Base-by-base conservation (phyloP, 2,113 vertebrate species). In the Spermophilus dauricus region DNA sequence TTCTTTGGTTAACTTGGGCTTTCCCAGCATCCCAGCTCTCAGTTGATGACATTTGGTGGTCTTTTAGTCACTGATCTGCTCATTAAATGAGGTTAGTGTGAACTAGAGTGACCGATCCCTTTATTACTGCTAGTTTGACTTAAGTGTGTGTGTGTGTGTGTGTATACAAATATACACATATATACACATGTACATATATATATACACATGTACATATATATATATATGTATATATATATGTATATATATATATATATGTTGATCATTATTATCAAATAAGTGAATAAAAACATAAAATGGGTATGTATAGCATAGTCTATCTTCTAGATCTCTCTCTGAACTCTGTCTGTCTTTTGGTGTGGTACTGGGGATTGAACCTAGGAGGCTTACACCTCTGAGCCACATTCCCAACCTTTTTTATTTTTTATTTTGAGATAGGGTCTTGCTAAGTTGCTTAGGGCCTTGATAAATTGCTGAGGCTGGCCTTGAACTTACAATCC, bases 91-190 rank as follows among this genome's bases (percentile, higher is more conserved):
- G 26, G 48, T n/a, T 61, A 9, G 32, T 65, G 26, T 94, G 30
- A 70, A 34, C 4, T 42, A 34, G 24, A 77, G 30, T 83, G 70
- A 69, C 51, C 48, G 56, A 39, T 56, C 18, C n/a, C 20, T 98
- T 95, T 87, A 72, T 87, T 80, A 67, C 12, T 81, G 48, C 37
- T 94, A 5, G 63, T 94, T 70, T 63, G 77, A 51, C 51, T 72
- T 73, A 83, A 12, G 5, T 56, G 18, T 53, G 53, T 53, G 53
- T 56, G 53, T 56, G 53, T 56, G 16, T 56, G 48, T 51, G 48
- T 51, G 48, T 51, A 3, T 51, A 51, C 2, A 13, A 2, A 13
- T 13, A 13, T 13, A 13, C 5, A 51, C 12, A 13, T 51, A 13
- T 51, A 13, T 13, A 45, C 8, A 45, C 1, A 45, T 45, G 8